Conservation (phyloP, 2,797 vertebrate genomes). For the Lithobates sylvaticus region DNA sequence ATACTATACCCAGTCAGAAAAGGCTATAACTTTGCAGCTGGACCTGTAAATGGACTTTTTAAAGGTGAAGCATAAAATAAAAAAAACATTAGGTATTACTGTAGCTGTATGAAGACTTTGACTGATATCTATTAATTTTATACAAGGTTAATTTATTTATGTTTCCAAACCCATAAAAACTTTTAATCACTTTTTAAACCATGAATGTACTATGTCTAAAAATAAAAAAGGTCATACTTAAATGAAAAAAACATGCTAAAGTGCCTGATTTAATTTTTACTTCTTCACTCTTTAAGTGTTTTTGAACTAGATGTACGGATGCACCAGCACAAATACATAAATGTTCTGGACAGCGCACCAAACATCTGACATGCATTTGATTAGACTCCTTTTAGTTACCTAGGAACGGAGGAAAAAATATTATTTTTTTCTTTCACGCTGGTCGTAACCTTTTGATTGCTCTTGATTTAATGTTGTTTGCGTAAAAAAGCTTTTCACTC, state of each 20-base stretch:
- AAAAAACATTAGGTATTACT: background rate
- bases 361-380: constrained; percentile 30
- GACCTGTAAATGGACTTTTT: background rate
- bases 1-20: too few species aligned
- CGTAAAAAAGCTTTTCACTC: constrained; percentile 12
- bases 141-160: constrained; percentile 1
- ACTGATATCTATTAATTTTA: background rate
- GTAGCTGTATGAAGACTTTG: background rate
- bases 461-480: constrained; percentile 36
- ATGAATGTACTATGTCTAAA: background rate
- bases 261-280: background rate
- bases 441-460: constrained; percentile 28
- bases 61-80: background rate
- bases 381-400: constrained; percentile 48
- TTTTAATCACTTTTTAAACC: constrained; percentile 6
- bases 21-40: background rate
- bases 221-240: background rate
- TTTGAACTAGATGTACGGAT: background rate
- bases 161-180: background rate
- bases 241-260: background rate
- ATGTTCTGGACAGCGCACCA: constrained; percentile 19
- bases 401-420: constrained; percentile 27
- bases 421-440: constrained; percentile 25
- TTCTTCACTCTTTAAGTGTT: background rate
- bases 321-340: background rate